These are phyloP conservation scores for Festucalex cinctus DNA, from an alignment of 2,113 vertebrate genomes.

Conservation along the genomic window DNA sequence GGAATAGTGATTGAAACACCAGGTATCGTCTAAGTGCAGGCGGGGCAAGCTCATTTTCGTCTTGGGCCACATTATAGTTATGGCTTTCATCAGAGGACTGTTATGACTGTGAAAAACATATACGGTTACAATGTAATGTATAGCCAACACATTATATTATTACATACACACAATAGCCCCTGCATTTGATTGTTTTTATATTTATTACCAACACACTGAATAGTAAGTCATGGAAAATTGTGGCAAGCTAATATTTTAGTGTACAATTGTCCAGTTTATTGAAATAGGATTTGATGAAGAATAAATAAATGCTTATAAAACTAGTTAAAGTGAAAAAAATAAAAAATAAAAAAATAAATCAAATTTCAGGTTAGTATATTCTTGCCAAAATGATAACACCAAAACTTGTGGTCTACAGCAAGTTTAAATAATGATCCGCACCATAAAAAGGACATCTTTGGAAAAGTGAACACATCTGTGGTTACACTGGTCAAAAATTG, in stretches of 20 bases:
- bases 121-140: not conserved
- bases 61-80: not conserved
- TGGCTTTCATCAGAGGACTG: not conserved
- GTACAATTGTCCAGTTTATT: not conserved
- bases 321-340: too few relatives aligned
- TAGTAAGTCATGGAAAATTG: not conserved
- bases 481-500: conserved; percentile 14
- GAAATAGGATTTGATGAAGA: not conserved
- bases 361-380: not conserved
- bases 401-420: not conserved
- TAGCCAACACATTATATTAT: not conserved
- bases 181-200: not conserved
- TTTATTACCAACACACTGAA: not conserved
- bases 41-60: not conserved
- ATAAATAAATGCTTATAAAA: not conserved
- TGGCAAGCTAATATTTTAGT: not conserved
- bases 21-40: not conserved
- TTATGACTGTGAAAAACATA: not conserved
- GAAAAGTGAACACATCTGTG: not conserved
- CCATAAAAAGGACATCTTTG: not conserved
- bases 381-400: too few relatives aligned
- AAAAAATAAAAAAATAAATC: not conserved
- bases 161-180: not conserved
- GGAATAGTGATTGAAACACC: not conserved
- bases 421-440: too few relatives aligned